Conservation (phyloP, 2,888 invertebrate species). For the Eurois occulta region DNA sequence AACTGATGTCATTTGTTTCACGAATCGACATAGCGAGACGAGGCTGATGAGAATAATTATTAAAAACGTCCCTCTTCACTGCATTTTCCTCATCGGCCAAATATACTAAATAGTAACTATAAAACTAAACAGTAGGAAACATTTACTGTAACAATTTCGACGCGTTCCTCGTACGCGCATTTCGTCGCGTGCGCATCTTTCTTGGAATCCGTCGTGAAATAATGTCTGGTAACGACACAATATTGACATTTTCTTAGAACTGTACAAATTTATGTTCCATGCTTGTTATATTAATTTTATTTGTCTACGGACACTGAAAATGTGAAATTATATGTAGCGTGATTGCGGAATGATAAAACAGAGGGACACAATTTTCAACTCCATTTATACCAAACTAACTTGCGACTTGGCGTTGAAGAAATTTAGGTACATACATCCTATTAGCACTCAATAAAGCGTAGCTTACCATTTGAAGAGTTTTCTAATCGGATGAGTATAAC, state of each 20-base stretch:
- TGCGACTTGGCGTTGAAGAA: too few relatives aligned
- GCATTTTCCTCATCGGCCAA: neutral
- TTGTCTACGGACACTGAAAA: neutral
- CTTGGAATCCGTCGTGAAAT: slow-evolving; percentile 43
- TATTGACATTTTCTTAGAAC: slow-evolving; percentile 35
- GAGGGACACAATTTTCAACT: too few relatives aligned
- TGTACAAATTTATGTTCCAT: slow-evolving; percentile 7
- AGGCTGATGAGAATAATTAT: too few relatives aligned
- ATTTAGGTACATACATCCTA: too few relatives aligned
- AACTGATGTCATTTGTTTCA: too few relatives aligned
- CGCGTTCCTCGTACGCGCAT: slow-evolving; percentile 26
- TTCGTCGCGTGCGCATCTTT: slow-evolving; percentile 38
- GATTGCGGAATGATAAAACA: neutral
- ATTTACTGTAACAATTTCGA: slow-evolving; percentile 33
- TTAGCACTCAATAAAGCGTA: too few relatives aligned
- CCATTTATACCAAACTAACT: too few relatives aligned
- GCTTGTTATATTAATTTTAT: neutral
- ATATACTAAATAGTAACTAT: neutral
- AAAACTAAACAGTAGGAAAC: neutral
- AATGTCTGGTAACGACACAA: slow-evolving; percentile 19
- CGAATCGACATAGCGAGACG: too few relatives aligned
- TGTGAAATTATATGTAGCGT: neutral
- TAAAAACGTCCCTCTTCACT: too few relatives aligned
- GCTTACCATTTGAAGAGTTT: too few relatives aligned
- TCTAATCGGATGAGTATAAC: too few relatives aligned